phyloP scores from a whole-genome alignment of 2,113 vertebrate species.

The Callocephalon fimbriatum region DNA sequence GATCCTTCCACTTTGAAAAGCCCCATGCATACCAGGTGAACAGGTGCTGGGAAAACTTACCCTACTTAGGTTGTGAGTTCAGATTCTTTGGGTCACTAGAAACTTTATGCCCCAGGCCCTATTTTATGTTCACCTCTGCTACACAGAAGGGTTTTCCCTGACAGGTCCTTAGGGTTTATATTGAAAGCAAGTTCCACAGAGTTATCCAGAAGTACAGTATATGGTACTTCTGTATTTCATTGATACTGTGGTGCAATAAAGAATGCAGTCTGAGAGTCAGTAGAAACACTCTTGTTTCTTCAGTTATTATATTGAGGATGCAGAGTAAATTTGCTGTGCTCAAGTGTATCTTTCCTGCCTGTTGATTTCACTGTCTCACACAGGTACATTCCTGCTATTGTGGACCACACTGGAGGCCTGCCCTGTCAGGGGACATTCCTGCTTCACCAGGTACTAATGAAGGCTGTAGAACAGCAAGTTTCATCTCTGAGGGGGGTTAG shows the following conservation, averaged over 20 bases:
- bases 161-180: background rate
- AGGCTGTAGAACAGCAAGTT: background rate
- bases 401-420: slow-evolving; percentile 92
- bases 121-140: background rate
- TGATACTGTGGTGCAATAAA: background rate
- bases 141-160: background rate
- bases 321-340: background rate
- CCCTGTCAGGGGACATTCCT: slow-evolving; percentile 95
- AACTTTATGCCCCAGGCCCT: background rate
- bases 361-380: background rate
- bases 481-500: background rate
- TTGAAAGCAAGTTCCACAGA: background rate
- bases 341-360: background rate
- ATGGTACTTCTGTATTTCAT: rapidly evolving
- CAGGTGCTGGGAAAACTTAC: background rate
- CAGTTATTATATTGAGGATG: background rate
- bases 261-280: background rate
- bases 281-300: background rate
- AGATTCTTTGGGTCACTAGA: background rate
- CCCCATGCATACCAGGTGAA: background rate
- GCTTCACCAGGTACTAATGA: slow-evolving; percentile 91
- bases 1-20: background rate
- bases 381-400: slow-evolving; percentile 97
- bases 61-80: background rate
- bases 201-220: background rate